Percentiles rank a stretch among this genome's conserved stretches.
phyloP scores from a whole-genome alignment of 37 sponge, comb jelly and placozoan species.

The Chondrilla cf. caribensis region DNA sequence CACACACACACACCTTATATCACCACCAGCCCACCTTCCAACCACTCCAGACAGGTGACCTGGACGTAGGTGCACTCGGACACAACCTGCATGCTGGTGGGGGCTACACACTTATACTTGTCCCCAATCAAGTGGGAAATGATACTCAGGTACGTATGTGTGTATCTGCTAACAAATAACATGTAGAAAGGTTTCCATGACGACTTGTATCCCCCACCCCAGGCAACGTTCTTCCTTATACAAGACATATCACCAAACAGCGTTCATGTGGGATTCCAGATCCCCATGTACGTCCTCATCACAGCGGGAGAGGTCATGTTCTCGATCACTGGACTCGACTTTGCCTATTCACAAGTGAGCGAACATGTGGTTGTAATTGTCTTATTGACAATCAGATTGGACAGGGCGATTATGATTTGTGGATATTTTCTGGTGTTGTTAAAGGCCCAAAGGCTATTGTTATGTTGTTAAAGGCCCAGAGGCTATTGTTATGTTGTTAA shows the following conservation, averaged over 20 bases:
- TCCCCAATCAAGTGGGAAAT: neutral
- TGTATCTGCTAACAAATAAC: no score
- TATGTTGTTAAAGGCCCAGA: no score
- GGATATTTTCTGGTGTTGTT: no score
- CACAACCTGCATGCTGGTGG: neutral
- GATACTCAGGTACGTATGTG: neutral
- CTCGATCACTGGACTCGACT: constrained; percentile 96
- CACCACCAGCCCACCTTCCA: no score
- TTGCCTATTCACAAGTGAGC: constrained; percentile 95
- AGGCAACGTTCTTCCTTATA: constrained; percentile 9
- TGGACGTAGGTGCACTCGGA: neutral
- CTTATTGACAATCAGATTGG: no score
- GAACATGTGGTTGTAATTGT: no score
- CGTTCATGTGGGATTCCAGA: constrained; percentile 80
- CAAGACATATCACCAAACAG: constrained; percentile 60
- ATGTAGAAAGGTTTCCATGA: no score
- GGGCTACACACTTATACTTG: constrained; percentile 1
- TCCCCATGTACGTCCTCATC: constrained; percentile 94
- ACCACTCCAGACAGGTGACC: neutral
- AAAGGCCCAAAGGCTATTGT: no score
- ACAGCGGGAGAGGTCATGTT: constrained; percentile 98
- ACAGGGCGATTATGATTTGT: neutral
- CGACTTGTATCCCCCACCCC: neutral
- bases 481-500: no score
- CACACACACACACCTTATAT: no score